These are phyloP conservation scores for Callochromis pleurospilus DNA, from an alignment of 2,113 vertebrate genomes.

Conservation along the genomic window DNA sequence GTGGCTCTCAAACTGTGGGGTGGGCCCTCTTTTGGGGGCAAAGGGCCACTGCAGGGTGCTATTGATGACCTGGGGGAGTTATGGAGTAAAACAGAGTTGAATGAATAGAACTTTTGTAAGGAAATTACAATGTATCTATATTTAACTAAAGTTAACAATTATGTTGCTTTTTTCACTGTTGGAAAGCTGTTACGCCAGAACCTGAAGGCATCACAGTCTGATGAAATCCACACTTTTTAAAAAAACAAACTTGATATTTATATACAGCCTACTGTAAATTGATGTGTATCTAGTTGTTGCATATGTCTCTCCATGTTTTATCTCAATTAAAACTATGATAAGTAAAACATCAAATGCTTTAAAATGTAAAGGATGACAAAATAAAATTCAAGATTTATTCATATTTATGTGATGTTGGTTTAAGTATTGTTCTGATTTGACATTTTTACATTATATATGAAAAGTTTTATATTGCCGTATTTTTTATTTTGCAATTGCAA, in stretches of 20 bases:
- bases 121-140: neutral
- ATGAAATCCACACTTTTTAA: neutral
- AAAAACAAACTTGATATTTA: neutral
- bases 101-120: neutral
- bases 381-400: neutral
- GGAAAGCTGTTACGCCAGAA: neutral
- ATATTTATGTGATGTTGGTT: neutral
- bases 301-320: neutral
- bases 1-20: neutral
- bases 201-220: neutral
- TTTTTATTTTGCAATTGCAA: neutral
- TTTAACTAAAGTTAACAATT: neutral
- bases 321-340: neutral
- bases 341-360: neutral
- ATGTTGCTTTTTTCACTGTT: no score
- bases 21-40: neutral
- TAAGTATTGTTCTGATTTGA: neutral
- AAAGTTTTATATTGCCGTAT: neutral
- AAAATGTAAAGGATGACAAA: neutral
- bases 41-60: neutral
- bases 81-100: neutral
- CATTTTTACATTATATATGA: neutral
- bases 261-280: neutral
- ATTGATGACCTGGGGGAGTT: neutral
- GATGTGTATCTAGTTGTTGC: neutral